phyloP scores from a whole-genome alignment of 2,797 vertebrate species.

The Paedocypris micromegethes region DNA sequence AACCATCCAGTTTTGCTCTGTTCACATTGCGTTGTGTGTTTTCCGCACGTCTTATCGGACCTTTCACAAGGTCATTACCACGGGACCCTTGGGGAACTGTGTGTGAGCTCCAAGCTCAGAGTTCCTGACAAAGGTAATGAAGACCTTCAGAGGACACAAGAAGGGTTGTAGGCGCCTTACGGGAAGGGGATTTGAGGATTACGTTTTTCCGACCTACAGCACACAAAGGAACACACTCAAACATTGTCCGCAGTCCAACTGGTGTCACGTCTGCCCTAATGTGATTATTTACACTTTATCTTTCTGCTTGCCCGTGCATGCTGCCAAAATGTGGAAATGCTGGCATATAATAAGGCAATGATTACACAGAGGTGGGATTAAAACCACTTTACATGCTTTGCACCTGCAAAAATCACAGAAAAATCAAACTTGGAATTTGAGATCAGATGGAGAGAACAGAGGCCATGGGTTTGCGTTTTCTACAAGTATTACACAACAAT shows the following conservation, averaged over 20 bases:
- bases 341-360: slow-evolving; percentile 37
- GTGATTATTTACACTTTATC: slow-evolving; percentile 30
- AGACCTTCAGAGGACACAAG: slow-evolving; percentile 32
- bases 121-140: slow-evolving; percentile 35
- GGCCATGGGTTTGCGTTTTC: slow-evolving; percentile 25
- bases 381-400: slow-evolving; percentile 29
- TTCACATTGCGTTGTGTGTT: not conserved
- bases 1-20: not conserved
- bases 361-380: slow-evolving; percentile 32
- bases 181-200: slow-evolving; percentile 43
- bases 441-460: slow-evolving; percentile 29
- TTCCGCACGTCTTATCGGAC: not conserved
- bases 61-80: slow-evolving; percentile 26
- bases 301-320: slow-evolving; percentile 48
- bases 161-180: slow-evolving; percentile 30
- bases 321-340: slow-evolving; percentile 45
- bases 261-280: slow-evolving; percentile 18
- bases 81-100: slow-evolving; percentile 22
- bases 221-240: slow-evolving; percentile 40
- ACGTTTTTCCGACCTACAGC: slow-evolving; percentile 36
- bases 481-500: slow-evolving; percentile 25
- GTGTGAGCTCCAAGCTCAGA: slow-evolving; percentile 21
- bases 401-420: slow-evolving; percentile 45
- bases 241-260: slow-evolving; percentile 24
- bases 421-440: slow-evolving; percentile 41